Evolutionary conservation across 2,113 vertebrate genomes (phyloP).

Genomic region (Xiphophorus couchianus): DNA sequence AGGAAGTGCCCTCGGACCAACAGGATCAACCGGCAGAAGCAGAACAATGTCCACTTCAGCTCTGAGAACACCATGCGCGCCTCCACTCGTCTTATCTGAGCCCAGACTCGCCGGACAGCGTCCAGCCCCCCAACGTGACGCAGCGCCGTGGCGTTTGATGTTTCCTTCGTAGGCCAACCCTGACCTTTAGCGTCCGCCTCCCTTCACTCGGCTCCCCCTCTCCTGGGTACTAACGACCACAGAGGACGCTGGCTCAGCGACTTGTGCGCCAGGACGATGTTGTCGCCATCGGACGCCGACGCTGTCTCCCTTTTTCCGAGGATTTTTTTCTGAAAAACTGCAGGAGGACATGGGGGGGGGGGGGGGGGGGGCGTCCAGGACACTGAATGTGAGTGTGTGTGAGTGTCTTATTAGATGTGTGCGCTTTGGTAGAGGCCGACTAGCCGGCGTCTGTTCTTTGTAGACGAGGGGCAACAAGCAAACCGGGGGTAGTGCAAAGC

Average conservation of each 20-base stretch:
- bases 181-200: conserved; percentile 52
- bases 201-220: conserved; percentile 48
- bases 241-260: conserved; percentile 35
- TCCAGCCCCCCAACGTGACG: conserved; percentile 5
- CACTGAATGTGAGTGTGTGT: conserved; percentile 61
- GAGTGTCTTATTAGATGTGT: conserved; percentile 65
- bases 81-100: conserved; percentile 97
- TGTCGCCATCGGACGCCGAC: conserved; percentile 11
- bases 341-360: not conserved
- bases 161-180: conserved; percentile 56
- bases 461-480: conserved; percentile 67
- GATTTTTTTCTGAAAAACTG: conserved; percentile 49
- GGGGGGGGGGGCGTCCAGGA: conserved; percentile 15
- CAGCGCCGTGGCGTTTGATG: conserved; percentile 55
- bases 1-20: conserved; percentile 99
- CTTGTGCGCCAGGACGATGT: conserved; percentile 13
- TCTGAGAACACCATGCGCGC: conserved; percentile 99
- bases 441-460: conserved; percentile 70
- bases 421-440: conserved; percentile 70
- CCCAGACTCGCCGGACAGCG: conserved; percentile 43
- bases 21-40: conserved; percentile 98
- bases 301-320: conserved; percentile 48
- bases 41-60: conserved; percentile 98
- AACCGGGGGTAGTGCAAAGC: conserved; percentile 66
- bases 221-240: conserved; percentile 42